Conservation (phyloP, 1,140 invertebrate species). For the Colletes gigas region DNA sequence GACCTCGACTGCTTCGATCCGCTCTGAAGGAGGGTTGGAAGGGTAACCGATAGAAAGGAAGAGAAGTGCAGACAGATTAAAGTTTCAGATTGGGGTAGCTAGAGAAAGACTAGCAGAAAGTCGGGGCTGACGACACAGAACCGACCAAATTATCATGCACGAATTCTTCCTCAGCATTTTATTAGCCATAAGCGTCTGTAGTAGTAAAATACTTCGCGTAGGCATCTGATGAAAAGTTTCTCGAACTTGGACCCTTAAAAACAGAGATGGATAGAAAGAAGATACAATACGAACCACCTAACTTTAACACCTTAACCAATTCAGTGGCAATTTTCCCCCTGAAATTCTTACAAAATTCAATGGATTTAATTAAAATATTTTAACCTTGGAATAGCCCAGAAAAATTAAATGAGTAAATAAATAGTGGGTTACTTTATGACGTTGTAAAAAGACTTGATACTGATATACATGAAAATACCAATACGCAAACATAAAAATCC, state of each 20-base stretch:
- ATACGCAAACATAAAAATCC: too few relatives aligned
- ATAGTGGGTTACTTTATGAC: too few relatives aligned
- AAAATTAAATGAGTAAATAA: too few relatives aligned
- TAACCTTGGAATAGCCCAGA: too few relatives aligned
- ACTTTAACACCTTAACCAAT: too few relatives aligned
- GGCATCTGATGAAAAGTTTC: background rate
- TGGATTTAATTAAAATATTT: too few relatives aligned
- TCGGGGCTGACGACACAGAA: conserved; percentile 5
- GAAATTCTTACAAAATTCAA: too few relatives aligned
- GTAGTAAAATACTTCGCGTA: conserved; percentile 21
- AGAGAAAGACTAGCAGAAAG: conserved; percentile 7
- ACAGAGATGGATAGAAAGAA: background rate
- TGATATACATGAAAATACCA: too few relatives aligned
- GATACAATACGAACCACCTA: background rate
- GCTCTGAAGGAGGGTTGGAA: background rate
- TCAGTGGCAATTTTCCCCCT: too few relatives aligned
- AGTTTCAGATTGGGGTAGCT: background rate
- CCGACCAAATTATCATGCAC: conserved; percentile 40
- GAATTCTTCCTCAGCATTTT: conserved; percentile 22
- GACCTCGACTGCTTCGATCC: conserved; percentile 1
- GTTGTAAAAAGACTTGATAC: too few relatives aligned
- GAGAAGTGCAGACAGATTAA: background rate
- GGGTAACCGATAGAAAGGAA: background rate
- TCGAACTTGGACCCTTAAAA: too few relatives aligned
- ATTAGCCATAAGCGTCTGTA: conserved; percentile 8